Base-by-base conservation (phyloP, 2,113 vertebrate species). In the Triplophysa siluroides region DNA sequence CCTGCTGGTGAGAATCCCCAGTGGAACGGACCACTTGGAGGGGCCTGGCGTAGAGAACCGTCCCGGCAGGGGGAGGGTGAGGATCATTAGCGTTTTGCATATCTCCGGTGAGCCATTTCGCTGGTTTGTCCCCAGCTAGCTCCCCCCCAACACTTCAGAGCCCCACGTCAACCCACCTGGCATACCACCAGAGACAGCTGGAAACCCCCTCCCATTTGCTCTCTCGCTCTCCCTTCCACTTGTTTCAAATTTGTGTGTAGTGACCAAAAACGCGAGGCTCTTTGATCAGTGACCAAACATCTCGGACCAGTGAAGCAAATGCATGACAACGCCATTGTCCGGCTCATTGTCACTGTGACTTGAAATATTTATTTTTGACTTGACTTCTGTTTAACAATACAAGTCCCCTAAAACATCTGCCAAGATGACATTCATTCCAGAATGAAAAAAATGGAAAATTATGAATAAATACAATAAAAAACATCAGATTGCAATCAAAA, bases 211-310 rank as follows among this genome's bases (percentile, higher is more conserved):
- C 61, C 66, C 10, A 5, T 47, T 8, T 75, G n/a, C 69, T 58
- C 61, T 58, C 61, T 62, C 65, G 63, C 63, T 47, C 64, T 29
- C 69, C 63, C 73, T 60, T 47, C 33, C 60, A 60, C 47, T 87
- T 79, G 87, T 87, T 86, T 87, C 84, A 80, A 74, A 88, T 91
- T 88, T 88, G 83, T 83, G 41, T 23, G 79, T 86, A 68, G 68
- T 65, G 83, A 76, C 73, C 78, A 81, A 76, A 11, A 65, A 83
- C 80, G 56, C 83, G 81, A 64, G 68, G 47, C 76, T 79, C 88
- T 89, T 91, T 90, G 90, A 90, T 89, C 88, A 80, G 45, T 63
- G 76, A 83, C 85, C 88, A 89, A 87, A 83, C 75, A 83, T 86
- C 80, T 79, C 13, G 4, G 29, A 63, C 8, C 7, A 68, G 62